A percentile compares a stretch with the other conserved stretches of the same genome.
Conservation (phyloP, 2,113 vertebrate genomes). For the Hippocampus guttulatus region DNA sequence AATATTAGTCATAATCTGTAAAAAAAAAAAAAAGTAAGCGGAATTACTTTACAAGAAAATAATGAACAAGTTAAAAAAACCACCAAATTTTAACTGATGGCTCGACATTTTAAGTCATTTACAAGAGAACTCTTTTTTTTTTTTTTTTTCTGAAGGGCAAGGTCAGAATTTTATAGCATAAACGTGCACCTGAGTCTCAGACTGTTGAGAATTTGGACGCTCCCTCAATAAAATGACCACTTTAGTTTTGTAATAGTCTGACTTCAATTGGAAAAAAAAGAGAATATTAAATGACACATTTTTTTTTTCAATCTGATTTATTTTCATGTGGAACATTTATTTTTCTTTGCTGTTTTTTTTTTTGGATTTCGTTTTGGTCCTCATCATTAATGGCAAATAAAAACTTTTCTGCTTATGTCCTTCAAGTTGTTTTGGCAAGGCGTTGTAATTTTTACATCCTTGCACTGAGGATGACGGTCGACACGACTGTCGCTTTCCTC, state of each 20-base stretch:
- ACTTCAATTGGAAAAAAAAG: neutral
- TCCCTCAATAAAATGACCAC: neutral
- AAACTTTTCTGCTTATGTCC: conserved; percentile 29
- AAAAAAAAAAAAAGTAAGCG: neutral
- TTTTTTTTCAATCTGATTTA: neutral
- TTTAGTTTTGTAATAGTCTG: neutral
- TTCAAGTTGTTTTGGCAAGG: conserved; percentile 26
- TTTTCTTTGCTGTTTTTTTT: conserved; percentile 1
- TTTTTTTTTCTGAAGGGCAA: neutral
- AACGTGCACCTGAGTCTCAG: neutral
- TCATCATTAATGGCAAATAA: conserved; percentile 23
- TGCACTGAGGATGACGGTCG: conserved; percentile 19
- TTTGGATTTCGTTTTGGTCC: conserved; percentile 16
- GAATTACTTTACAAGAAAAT: too few relatives aligned
- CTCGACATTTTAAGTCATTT: neutral
- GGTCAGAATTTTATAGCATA: neutral
- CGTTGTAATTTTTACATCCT: conserved; percentile 24
- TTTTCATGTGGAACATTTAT: neutral
- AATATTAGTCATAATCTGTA: neutral
- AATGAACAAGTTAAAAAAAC: neutral
- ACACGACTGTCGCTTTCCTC: conserved; percentile 3
- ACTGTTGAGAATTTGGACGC: neutral
- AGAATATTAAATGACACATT: too few relatives aligned
- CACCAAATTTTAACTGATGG: neutral
- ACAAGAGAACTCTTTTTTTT: neutral